Conservation (phyloP, 1,140 invertebrate species). For the Aphis craccivora region DNA sequence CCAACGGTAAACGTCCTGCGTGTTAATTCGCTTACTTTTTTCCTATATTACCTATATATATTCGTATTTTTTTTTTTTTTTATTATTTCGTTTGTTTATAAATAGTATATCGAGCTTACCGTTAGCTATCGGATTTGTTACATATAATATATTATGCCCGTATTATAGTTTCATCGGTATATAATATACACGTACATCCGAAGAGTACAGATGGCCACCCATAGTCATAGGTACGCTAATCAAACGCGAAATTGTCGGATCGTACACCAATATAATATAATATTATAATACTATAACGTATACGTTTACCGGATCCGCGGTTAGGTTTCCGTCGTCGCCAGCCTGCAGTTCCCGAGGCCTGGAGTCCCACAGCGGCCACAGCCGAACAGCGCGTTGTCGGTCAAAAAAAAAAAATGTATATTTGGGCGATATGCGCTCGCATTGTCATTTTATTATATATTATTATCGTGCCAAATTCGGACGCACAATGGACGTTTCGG, state of each 20-base stretch:
- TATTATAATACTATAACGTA: background rate
- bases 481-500: background rate
- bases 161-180: background rate
- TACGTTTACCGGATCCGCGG: background rate
- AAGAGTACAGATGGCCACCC: background rate
- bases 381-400: background rate
- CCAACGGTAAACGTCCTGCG: slow-evolving; percentile 38
- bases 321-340: background rate
- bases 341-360: too few species aligned
- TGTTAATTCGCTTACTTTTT: slow-evolving; percentile 14
- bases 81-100: slow-evolving; percentile 17
- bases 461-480: background rate
- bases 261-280: background rate
- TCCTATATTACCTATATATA: background rate
- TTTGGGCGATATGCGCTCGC: background rate
- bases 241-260: background rate
- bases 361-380: background rate
- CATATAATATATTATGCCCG: background rate
- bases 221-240: background rate
- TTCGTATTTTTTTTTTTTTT: background rate
- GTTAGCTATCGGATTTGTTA: background rate
- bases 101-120: background rate
- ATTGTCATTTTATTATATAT: background rate
- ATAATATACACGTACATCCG: background rate
- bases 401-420: background rate